Evolutionary conservation across 2,888 invertebrate genomes (phyloP), one percentile per base, ranked within the genome.

Genomic region (Tyria jacobaeae): DNA sequence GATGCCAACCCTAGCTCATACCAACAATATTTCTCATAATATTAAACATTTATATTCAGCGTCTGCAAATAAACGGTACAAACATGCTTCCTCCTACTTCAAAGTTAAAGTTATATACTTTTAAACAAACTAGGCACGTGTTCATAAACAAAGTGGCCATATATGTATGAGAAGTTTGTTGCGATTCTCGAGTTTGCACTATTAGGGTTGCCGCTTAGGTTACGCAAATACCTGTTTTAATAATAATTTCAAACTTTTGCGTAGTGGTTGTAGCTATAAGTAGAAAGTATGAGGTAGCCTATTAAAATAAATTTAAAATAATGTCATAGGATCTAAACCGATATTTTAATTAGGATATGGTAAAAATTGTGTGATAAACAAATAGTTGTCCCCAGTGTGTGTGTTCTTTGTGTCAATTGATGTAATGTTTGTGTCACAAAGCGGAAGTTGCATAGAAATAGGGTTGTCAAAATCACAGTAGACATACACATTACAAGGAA

Each of bases 91-190:
- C 44, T 57, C 58, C 64, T 69, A 74, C 65, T 74, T 70, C 68
- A 66, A 76, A 64, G 71, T 67, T 66, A 68, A 70, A 75, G 70
- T 75, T 77, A 70, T 76, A 67, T 68, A 75, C 78, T 72, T 77
- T 76, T 66, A 66, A 76, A 76, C 74, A 75, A 77, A 77, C 72
- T 70, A 68, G 62, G 70, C 70, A 70, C 66, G 55, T 66, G 66
- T 61, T 68, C 70, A 57, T 77, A 66, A 76, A 76, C 68, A 66
- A 64, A 70, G 66, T 70, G 56, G 35, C 48, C 35, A 47, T 53
- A 64, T 37, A 61, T 62, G 56, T 65, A 51, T 60, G 69, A 37
- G 62, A 69, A 75, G 65, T 75, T 73, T 44, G 62, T 52, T 61
- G 37, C 70, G 69, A 68, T 70, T 66, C 61, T 64, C 62, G 51